Evolutionary conservation across 2,113 vertebrate species (phyloP).

Genomic region (Ia io): DNA sequence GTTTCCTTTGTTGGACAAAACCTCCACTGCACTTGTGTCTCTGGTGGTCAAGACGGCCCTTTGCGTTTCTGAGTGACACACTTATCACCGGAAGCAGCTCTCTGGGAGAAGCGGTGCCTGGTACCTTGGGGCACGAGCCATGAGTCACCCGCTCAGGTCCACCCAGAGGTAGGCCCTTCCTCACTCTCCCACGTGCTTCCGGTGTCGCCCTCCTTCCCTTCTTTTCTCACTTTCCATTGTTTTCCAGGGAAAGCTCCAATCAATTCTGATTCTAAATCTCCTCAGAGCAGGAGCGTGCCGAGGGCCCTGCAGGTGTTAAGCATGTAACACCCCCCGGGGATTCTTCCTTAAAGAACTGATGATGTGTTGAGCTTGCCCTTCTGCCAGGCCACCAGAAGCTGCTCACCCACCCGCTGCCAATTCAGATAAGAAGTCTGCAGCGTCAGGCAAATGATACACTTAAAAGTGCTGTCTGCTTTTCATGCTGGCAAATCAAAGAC

Average conservation of each 20-base stretch:
- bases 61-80: neutral
- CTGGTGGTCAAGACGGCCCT: neutral
- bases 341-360: neutral
- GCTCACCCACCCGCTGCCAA: too few species aligned
- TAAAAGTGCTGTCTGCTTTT: neutral
- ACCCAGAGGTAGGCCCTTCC: neutral
- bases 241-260: neutral
- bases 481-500: neutral
- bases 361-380: neutral
- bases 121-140: neutral
- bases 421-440: neutral
- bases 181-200: neutral
- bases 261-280: neutral
- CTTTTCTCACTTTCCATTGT: neutral
- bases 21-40: neutral
- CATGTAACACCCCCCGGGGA: neutral
- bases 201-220: neutral
- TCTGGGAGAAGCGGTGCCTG: neutral
- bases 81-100: neutral
- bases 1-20: neutral
- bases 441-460: neutral
- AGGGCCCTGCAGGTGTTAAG: neutral
- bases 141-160: neutral
- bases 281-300: neutral
- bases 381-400: neutral